Evolutionary conservation across 2,888 invertebrate species (phyloP).

Genomic region (Brachypalpus laphriformis): DNA sequence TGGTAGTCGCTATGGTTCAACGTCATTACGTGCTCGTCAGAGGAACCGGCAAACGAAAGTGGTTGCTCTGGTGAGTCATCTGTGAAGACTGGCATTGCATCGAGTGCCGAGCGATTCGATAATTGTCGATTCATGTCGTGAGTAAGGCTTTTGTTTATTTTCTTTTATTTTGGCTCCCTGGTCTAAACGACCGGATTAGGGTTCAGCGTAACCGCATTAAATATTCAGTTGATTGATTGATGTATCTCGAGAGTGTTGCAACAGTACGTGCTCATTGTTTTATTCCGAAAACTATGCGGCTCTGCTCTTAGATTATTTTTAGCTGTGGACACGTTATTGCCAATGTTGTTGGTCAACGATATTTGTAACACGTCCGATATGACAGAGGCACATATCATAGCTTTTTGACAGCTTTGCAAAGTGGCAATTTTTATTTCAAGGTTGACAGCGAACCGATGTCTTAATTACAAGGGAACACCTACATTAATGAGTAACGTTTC

Average conservation of each 20-base stretch:
- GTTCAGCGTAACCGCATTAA: neutral
- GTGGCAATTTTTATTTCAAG: constrained; percentile 17
- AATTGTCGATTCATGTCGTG: constrained; percentile 8
- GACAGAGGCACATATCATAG: neutral
- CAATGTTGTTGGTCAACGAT: neutral
- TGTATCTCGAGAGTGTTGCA: constrained; percentile 21
- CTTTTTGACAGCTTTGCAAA: constrained; percentile 15
- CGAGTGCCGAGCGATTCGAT: neutral
- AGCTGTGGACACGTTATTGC: neutral
- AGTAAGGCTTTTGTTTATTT: neutral
- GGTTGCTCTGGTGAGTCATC: neutral
- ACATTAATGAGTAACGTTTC: neutral
- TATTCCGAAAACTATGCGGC: neutral
- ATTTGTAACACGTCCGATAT: neutral
- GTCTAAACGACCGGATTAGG: neutral
- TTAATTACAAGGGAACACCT: constrained; percentile 6
- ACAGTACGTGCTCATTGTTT: neutral
- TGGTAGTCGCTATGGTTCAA: neutral
- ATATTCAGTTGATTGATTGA: constrained; percentile 7
- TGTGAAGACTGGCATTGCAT: neutral
- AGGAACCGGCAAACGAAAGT: constrained; percentile 18
- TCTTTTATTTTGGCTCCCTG: neutral
- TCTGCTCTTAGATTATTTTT: neutral
- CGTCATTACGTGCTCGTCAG: neutral
- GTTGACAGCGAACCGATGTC: constrained; percentile 14